Conservation (phyloP, 2,797 vertebrate genomes). For the Sebastes trivittatus region DNA sequence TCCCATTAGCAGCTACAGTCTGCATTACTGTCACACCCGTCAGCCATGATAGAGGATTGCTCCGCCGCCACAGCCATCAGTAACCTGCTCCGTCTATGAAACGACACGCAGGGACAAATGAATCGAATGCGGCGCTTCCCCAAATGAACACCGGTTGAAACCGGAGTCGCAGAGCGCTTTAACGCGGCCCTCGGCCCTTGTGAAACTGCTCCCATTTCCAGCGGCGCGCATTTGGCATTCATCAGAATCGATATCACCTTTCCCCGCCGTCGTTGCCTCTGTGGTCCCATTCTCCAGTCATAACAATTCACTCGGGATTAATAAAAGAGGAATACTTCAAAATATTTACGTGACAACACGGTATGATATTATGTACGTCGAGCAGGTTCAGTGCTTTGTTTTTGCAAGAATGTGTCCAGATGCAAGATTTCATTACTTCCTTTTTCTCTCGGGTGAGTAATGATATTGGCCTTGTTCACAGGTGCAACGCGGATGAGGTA, state of each 20-base stretch:
- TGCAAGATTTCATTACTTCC: slow-evolving; percentile 71
- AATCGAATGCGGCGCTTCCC: slow-evolving; percentile 59
- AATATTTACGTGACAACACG: slow-evolving; percentile 73
- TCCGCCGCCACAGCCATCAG: slow-evolving; percentile 44
- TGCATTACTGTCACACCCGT: slow-evolving; percentile 76
- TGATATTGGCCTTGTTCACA: slow-evolving; percentile 65
- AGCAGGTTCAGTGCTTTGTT: slow-evolving; percentile 44
- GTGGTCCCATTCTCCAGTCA: slow-evolving; percentile 40
- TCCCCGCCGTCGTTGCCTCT: slow-evolving; percentile 43
- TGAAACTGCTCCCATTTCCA: slow-evolving; percentile 74
- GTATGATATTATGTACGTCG: slow-evolving; percentile 35
- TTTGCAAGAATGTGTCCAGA: slow-evolving; percentile 56
- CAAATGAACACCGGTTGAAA: slow-evolving; percentile 66
- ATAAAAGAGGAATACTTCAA: slow-evolving; percentile 56
- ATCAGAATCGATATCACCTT: slow-evolving; percentile 76
- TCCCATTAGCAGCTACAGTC: slow-evolving; percentile 81
- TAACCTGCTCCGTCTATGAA: slow-evolving; percentile 60
- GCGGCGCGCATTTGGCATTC: slow-evolving; percentile 71
- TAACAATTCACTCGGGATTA: slow-evolving; percentile 56
- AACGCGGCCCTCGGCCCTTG: slow-evolving; percentile 55
- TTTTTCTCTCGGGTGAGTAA: slow-evolving; percentile 64
- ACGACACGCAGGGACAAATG: slow-evolving; percentile 58
- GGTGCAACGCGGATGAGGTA: slow-evolving; percentile 60
- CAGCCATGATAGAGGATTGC: slow-evolving; percentile 65
- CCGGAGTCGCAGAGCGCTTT: slow-evolving; percentile 51